Conservation (phyloP, 2,113 vertebrate species). For the Tiliqua scincoides region DNA sequence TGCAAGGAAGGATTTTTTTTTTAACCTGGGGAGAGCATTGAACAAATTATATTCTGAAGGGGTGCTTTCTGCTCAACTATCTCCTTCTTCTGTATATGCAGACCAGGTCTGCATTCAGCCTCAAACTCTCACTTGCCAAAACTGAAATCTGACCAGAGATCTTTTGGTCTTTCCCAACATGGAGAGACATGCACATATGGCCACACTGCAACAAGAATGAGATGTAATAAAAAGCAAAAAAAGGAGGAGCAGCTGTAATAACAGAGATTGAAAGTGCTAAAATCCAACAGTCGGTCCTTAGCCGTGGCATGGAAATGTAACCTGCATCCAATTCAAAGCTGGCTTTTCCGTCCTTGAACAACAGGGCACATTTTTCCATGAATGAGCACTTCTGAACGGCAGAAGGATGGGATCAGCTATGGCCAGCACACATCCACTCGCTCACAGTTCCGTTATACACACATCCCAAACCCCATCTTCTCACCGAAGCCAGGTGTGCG, state of each 20-base stretch:
- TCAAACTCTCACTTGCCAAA: rapidly evolving
- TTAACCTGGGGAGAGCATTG: not conserved
- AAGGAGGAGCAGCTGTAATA: constrained; percentile 61
- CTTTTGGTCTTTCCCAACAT: not conserved
- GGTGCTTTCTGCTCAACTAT: not conserved
- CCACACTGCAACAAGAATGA: not conserved
- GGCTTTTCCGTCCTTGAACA: not conserved
- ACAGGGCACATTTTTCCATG: constrained; percentile 39
- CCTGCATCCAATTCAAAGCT: not conserved
- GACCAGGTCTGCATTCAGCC: rapidly evolving
- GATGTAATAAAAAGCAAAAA: rapidly evolving
- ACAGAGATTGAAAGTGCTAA: constrained; percentile 37
- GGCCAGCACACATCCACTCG: not conserved
- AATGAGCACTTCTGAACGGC: constrained; percentile 12
- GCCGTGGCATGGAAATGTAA: rapidly evolving
- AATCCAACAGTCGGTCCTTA: constrained; percentile 12
- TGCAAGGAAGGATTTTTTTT: no score
- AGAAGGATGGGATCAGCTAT: constrained; percentile 22
- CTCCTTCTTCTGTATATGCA: not conserved
- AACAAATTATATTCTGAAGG: not conserved
- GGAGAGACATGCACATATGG: rapidly evolving
- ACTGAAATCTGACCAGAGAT: rapidly evolving
- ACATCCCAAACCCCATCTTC: no score
- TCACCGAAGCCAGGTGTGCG: not conserved
- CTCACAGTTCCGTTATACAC: not conserved